phyloP scores from a whole-genome alignment of 2,113 vertebrate species.

The Anas platyrhynchos region DNA sequence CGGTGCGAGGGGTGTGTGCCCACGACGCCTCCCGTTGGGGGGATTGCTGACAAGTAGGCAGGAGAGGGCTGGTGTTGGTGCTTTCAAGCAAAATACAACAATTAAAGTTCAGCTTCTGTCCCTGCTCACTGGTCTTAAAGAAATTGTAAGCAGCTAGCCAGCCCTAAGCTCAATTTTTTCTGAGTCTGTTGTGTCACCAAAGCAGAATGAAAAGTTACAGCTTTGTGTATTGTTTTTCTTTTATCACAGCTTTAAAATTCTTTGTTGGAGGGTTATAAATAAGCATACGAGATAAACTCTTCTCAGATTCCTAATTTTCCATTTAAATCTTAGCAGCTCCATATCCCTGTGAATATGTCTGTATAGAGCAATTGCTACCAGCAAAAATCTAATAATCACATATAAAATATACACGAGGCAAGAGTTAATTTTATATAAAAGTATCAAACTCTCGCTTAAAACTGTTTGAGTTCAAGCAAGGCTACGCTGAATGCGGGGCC shows the following conservation, averaged over 20 bases:
- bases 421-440: conserved; percentile 16
- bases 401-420: neutral
- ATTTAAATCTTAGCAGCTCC: neutral
- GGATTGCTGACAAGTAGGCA: neutral
- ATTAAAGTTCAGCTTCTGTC: neutral
- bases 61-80: neutral
- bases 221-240: conserved; percentile 3
- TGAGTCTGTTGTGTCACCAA: neutral
- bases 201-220: neutral
- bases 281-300: neutral
- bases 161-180: neutral
- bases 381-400: neutral
- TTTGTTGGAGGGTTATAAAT: neutral
- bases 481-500: neutral
- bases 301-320: neutral
- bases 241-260: neutral
- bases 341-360: neutral
- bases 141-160: neutral
- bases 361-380: neutral
- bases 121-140: neutral
- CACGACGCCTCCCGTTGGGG: rapidly evolving
- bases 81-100: neutral
- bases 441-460: conserved; percentile 48
- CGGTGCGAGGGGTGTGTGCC: neutral
- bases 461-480: conserved; percentile 61